Evolutionary conservation across 2,113 vertebrate species (phyloP), one percentile per base, ranked within the genome.

Genomic region (Brienomyrus longianalis): DNA sequence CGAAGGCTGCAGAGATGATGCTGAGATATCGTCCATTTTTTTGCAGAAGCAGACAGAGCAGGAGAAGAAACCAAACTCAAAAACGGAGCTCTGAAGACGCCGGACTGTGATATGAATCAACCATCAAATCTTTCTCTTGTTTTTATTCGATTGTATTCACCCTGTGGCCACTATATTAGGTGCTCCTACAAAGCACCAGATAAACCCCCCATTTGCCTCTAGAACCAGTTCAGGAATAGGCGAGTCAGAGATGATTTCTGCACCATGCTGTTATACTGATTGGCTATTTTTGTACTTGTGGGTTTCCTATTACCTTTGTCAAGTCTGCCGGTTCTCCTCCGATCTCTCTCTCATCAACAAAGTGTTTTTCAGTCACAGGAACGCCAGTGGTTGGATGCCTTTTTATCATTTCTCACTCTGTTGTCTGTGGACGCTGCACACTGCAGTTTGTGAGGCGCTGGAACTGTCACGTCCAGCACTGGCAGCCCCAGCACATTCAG

Each of bases 51-150:
- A 93, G 91, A 92, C 92, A 21, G 92, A 95, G 77, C 89, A 93
- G 0, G 93, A 77, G 89, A 50, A 48, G 19, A 23, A 88, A 90
- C 84, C 90, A 1, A 88, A 93, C 74, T 31, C 90, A 80, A 96
- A 96, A 92, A 95, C 93, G 8, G 96, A 96, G 91, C 94, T 96
- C 19, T 96, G 90, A 88, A 89, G 39, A 74, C 1, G 1, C n/a
- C 11, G 31, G 35, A 51, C 52, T 11, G 51, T 89, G 13, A 90
- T 47, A 88, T 91, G 91, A 92, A 1, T n/a, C 21, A 31, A 83
- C 35, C 48, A 77, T 52, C 47, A 62, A 45, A 89, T 45, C 77
- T 80, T 48, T 47, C 19, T 47, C 9, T 10, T 50, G 45, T 48
- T 47, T 43, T 47, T 8, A 19, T 47, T 84, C 8, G 7, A 48